Base-by-base conservation (phyloP, 2,888 invertebrate species). In the Candidula unifasciata region DNA sequence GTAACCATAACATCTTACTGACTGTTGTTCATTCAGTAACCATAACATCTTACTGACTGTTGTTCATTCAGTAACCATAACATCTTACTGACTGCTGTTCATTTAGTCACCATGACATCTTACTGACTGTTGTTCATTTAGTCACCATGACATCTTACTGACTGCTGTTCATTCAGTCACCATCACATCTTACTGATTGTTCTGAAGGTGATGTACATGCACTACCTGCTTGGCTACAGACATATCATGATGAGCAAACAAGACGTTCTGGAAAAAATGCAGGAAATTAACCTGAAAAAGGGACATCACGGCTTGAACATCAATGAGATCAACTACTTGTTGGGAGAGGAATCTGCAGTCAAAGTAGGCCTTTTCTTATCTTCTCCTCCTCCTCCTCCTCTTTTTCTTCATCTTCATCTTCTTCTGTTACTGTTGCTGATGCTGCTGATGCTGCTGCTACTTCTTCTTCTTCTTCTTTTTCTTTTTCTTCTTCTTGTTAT, bases 201-300 rank as follows among this genome's bases (percentile, higher is more conserved):
- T 21, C 57, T 21, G 18, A 54, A 87, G 85, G 87, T 87, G 74
- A 86, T 87, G 87, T 87, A 87, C 83, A 87, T 87, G 86, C 86
- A 99, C 96, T 99, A 99, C 93, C 95, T 99, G 79, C 95, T 99
- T 86, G 99, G 99, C 24, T 98, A 98, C 94, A 96, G 97, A 87
- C 95, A 71, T 30, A 66, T 82, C 33, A 82, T 82, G 82, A 76
- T 33, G 0, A 52, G 69, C 69, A 82, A 82, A 8, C 82, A 83
- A 1, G 83, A 87, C 27, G 57, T 89, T 33, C 80, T 90, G 21
- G 87, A 88, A 76, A 86, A 89, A 33, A 88, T 90, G 86, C 89
- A 86, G 74, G 81, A 85, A 37, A 82, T 35, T n/a, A 78, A 64
- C 60, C 57, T 33, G 18, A n/a, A 64, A 3, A 37, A 79, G 60